These are phyloP conservation scores for Hemichromis elongatus DNA, from an alignment of 2,113 vertebrate genomes.

Conservation along the genomic window DNA sequence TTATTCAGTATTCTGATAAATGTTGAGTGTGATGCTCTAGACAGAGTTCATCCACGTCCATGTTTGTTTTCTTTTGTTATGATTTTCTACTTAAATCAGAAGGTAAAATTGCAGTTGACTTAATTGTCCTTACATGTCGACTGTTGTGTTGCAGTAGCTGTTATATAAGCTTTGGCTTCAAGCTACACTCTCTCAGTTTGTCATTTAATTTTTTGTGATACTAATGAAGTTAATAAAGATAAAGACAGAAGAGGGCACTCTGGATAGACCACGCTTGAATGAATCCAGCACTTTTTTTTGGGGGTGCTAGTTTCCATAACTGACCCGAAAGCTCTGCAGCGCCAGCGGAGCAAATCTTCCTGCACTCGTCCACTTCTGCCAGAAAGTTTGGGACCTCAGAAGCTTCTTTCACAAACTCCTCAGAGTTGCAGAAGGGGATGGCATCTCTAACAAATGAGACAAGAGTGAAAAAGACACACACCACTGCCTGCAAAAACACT, in stretches of 20 bases:
- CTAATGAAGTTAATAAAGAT: neutral
- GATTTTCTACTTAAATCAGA: rapidly evolving
- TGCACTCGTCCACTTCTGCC: constrained; percentile 78
- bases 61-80: rapidly evolving
- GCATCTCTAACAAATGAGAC: constrained; percentile 75
- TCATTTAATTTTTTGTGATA: neutral
- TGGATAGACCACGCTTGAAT: neutral
- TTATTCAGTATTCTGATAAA: neutral
- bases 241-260: neutral
- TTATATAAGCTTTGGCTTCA: neutral
- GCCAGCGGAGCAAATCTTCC: constrained; percentile 27
- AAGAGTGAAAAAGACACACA: constrained; percentile 10
- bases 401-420: constrained; percentile 83
- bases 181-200: neutral
- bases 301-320: neutral
- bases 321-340: constrained; percentile 45
- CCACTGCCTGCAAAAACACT: neutral
- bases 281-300: neutral
- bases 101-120: neutral
- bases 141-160: rapidly evolving
- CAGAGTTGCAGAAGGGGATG: constrained; percentile 69
- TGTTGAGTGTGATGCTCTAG: neutral
- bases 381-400: constrained; percentile 83
- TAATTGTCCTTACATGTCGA: neutral
- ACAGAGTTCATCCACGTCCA: neutral